Percentiles rank a stretch among this genome's conserved stretches.
Evolutionary conservation across 2,888 invertebrate genomes (phyloP).

Genomic region (Fragum fragum): DNA sequence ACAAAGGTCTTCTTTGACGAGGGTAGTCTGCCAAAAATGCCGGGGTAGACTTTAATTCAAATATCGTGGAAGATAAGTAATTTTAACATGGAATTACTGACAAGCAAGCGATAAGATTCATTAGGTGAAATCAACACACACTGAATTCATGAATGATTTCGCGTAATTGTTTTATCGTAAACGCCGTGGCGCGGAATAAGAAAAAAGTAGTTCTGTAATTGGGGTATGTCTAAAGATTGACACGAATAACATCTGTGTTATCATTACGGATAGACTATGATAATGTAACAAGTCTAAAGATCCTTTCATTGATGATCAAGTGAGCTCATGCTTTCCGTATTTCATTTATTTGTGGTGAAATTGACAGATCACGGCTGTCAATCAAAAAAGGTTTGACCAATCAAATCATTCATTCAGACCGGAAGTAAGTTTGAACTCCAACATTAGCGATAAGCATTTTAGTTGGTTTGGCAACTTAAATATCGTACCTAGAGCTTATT

Average conservation of each 20-base stretch:
- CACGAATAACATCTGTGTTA: constrained; percentile 54
- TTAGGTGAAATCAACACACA: constrained; percentile 57
- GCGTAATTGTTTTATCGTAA: constrained; percentile 46
- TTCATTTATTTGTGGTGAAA: no score
- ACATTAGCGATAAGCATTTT: no score
- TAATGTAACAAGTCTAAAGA: neutral
- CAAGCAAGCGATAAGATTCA: constrained; percentile 48
- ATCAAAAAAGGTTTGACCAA: no score
- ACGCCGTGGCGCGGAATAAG: constrained; percentile 28
- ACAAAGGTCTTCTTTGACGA: constrained; percentile 30
- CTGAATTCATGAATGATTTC: constrained; percentile 51
- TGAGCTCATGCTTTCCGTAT: no score
- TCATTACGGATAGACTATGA: constrained; percentile 23
- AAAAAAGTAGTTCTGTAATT: constrained; percentile 39
- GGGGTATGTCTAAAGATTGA: constrained; percentile 42
- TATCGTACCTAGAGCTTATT: no score
- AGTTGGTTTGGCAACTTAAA: no score
- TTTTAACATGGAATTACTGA: constrained; percentile 34
- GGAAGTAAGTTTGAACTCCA: no score
- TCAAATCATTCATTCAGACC: no score
- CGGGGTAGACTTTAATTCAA: constrained; percentile 31
- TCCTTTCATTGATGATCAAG: neutral
- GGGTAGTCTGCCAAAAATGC: constrained; percentile 26
- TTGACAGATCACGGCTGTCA: no score
- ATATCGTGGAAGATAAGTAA: constrained; percentile 34